Base-by-base conservation (phyloP, 1,140 invertebrate genomes). In the Zaprionus tsacasi region DNA sequence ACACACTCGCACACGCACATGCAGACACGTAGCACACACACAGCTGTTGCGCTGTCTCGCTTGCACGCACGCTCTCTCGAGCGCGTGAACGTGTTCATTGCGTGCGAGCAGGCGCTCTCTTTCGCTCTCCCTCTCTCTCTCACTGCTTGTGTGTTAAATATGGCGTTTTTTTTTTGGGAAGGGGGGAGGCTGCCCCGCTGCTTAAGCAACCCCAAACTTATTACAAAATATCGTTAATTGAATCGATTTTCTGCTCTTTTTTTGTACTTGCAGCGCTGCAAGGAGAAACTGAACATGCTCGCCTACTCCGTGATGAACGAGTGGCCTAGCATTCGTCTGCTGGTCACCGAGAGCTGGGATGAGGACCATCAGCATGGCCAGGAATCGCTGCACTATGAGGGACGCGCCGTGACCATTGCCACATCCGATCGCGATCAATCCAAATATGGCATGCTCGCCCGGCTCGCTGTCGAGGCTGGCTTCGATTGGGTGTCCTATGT, bases 401-500 rank as follows among this genome's bases (percentile, higher is more conserved):
- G 98, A 6, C 94, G 98, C 12, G 98, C 98, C 1, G 98, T 99
- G 38, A 98, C 99, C 93, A 96, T 99, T 73, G 98, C 97, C 25
- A 99, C 98, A 58, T 97, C 96, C 56, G 98, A 99, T 94, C 94
- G 96, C 21, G 98, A 99, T 93, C 94, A 96, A 40, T 95, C 96
- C 86, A 99, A 99, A 93, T 98, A 98, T 93, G 98, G 98, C 48
- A 98, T 99, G 97, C 93, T 99, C 71, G 98, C 98, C 0, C 93
- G 98, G 40, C 94, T 99, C n/a, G 98, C 98, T 0, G 97, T 99
- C 25, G 97, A 99, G 93, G 98, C 98, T 11, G 98, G 98, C 79
- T 99, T 99, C 95, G 98, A 99, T 94, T 99, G 98, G 98, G 98
- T 99, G 21, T 98, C 97, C 93, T 99, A 99, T 93, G 98, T 99